Base-by-base conservation (phyloP, 2,888 invertebrate genomes). In the Acrobasis suavella region DNA sequence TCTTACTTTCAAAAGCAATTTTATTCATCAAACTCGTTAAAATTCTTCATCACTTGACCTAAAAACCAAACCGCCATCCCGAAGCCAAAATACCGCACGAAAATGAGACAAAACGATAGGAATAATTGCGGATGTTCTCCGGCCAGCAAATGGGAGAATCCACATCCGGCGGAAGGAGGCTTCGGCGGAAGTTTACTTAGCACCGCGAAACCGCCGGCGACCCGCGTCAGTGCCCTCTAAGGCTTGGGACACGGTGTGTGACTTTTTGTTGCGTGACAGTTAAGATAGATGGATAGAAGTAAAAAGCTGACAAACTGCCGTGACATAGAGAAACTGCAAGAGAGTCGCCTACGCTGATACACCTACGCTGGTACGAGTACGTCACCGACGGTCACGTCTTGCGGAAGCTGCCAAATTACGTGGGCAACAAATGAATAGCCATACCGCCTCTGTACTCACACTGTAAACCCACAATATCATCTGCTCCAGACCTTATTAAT, bases 141-240 rank as follows among this genome's bases (percentile, higher is more conserved):
- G 81, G 77, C 77, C 75, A 80, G 78, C 78, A 77, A 86, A 85
- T 85, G 84, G 85, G 85, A 82, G 83, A 82, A 80, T 80, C 80
- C 82, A 74, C 83, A 76, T 87, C 86, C 87, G 82, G 71, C 81
- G 83, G 85, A 82, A 67, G 83, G 72, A 75, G 75, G 76, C 80
- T 71, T 74, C 81, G 75, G 75, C 85, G 89, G 89, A 87, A 87
- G 87, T 86, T 88, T 88, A 87, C 88, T 87, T 87, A 86, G 81
- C 81, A 74, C 80, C 77, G 82, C 81, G 78, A 79, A 80, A 82
- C 82, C 84, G 72, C 72, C 80, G 75, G 74, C 73, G 78, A 77
- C 77, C 72, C 78, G 76, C 78, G 76, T 81, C 82, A 77, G 81
- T 80, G 78, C 82, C 77, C 75, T 75, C 66, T 69, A 66, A 67